Conservation (phyloP, 2,888 invertebrate genomes). For the Penaeus monodon region DNA sequence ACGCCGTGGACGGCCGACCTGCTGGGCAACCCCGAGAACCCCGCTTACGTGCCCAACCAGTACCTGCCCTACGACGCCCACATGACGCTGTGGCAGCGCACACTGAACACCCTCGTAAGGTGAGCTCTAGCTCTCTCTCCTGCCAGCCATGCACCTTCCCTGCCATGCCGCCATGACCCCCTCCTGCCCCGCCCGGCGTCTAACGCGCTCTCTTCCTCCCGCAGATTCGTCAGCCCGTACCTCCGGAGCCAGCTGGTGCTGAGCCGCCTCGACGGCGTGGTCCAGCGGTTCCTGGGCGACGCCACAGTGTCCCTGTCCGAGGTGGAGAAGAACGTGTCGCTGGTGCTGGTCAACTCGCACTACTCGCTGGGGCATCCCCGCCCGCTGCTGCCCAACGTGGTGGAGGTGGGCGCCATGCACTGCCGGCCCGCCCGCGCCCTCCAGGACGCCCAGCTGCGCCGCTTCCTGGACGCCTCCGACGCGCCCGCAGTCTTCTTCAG, state of each 20-base stretch:
- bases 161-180: no score
- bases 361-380: constrained; percentile 64
- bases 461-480: constrained; percentile 45
- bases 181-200: no score
- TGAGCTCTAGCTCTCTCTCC: background rate
- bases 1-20: constrained; percentile 72
- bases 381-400: constrained; percentile 62
- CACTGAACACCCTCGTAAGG: constrained; percentile 71
- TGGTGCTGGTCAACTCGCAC: constrained; percentile 50
- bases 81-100: constrained; percentile 74
- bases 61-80: constrained; percentile 73
- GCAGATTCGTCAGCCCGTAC: constrained; percentile 41
- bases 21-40: constrained; percentile 75
- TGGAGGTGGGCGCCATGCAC: constrained; percentile 65
- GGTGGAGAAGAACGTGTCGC: constrained; percentile 52
- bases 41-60: constrained; percentile 75
- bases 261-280: constrained; percentile 46
- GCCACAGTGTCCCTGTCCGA: constrained; percentile 48
- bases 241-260: constrained; percentile 44
- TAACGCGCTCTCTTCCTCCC: background rate
- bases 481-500: constrained; percentile 58
- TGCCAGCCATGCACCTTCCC: no score
- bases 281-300: constrained; percentile 48
- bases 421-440: constrained; percentile 56
- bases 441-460: constrained; percentile 42